These are phyloP conservation scores for Muntiacus reevesi DNA, from an alignment of 2,113 vertebrate species.

Conservation along the genomic window DNA sequence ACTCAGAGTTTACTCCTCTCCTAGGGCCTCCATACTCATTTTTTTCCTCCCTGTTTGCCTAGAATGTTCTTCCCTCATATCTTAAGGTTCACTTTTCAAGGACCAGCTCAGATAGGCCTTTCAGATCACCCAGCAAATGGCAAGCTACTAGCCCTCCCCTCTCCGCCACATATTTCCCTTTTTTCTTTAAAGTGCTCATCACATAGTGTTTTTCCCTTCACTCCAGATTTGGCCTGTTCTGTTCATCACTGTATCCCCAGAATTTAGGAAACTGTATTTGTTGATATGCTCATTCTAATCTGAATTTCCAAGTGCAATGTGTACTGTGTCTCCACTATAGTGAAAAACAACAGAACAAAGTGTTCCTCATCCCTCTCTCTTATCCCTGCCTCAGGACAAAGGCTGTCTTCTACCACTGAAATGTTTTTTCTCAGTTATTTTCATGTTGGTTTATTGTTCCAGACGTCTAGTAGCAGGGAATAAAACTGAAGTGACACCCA, in stretches of 20 bases:
- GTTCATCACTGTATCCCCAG: not conserved
- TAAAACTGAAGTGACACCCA: not conserved
- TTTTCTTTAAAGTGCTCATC: not conserved
- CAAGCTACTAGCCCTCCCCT: not conserved
- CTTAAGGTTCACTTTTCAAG: not conserved
- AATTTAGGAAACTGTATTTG: not conserved
- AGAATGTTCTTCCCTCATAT: not conserved
- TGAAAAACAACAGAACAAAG: not conserved
- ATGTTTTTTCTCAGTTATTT: not conserved
- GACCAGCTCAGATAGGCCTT: not conserved
- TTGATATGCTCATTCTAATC: not conserved
- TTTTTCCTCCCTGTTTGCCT: not conserved
- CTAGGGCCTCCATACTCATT: not conserved
- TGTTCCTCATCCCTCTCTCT: not conserved
- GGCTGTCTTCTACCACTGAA: not conserved
- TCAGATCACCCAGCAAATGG: not conserved
- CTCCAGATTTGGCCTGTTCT: not conserved
- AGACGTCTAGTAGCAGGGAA: not conserved
- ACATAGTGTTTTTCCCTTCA: not conserved
- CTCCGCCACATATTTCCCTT: rapidly evolving
- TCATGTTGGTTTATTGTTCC: not conserved
- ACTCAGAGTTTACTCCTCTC: not conserved
- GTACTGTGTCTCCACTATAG: not conserved
- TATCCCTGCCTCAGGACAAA: not conserved
- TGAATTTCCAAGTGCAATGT: not conserved